A percentile compares a stretch with the other conserved stretches of the same genome.
Conservation (phyloP, 2,797 vertebrate species). For the Neosilurus hyrtlii region DNA sequence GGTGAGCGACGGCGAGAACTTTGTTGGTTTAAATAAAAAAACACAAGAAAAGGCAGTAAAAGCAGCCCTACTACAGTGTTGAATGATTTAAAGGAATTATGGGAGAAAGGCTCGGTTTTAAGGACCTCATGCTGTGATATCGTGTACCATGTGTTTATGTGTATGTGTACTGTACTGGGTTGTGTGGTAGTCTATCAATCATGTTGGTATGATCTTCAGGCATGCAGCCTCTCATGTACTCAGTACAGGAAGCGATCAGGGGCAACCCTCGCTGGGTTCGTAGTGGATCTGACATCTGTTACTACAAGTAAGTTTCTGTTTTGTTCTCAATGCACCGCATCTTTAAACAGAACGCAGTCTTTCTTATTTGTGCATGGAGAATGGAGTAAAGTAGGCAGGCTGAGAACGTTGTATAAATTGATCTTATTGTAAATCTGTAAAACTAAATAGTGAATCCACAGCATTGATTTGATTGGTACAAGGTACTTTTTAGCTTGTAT, state of each 20-base stretch:
- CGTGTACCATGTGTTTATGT: no score
- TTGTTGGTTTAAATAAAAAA: neutral
- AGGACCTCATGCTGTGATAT: no score
- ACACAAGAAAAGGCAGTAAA: neutral
- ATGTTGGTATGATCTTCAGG: constrained; percentile 68
- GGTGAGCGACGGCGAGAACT: constrained; percentile 75
- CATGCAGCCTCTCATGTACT: constrained; percentile 98
- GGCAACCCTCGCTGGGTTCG: constrained; percentile 88
- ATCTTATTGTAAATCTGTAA: neutral
- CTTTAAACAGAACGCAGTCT: neutral
- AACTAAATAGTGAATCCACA: neutral
- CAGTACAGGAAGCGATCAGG: constrained; percentile 91
- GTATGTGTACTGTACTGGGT: neutral
- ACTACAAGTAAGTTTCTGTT: constrained; percentile 89
- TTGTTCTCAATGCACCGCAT: neutral
- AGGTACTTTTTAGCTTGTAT: neutral
- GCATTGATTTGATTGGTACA: neutral
- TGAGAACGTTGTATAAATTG: neutral
- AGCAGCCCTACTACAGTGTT: neutral
- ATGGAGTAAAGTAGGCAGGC: neutral
- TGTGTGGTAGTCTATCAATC: neutral
- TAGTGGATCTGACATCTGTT: constrained; percentile 93
- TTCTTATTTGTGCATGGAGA: neutral
- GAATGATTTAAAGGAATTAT: no score
- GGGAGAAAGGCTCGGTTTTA: no score